These are phyloP conservation scores for Colaptes auratus DNA, from an alignment of 2,113 vertebrate genomes.

Conservation along the genomic window DNA sequence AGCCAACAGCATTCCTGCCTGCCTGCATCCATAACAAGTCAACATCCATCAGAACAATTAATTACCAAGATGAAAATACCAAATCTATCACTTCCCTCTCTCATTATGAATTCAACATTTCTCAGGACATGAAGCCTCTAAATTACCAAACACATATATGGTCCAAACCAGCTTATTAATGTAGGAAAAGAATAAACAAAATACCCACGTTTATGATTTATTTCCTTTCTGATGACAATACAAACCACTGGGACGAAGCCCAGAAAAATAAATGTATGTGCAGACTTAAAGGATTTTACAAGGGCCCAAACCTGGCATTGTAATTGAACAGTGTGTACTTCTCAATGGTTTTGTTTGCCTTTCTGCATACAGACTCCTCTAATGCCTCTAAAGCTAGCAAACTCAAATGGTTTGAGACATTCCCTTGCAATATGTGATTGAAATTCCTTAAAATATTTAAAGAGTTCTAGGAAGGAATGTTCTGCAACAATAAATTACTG, in stretches of 20 bases:
- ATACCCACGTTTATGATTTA: not conserved
- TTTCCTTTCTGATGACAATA: not conserved
- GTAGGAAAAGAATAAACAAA: not conserved
- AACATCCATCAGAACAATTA: not conserved
- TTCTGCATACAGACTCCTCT: constrained; percentile 5
- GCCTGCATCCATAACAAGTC: not conserved
- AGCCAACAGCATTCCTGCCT: not conserved
- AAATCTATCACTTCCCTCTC: not conserved
- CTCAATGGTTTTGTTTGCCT: constrained; percentile 21
- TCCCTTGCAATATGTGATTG: constrained; percentile 28
- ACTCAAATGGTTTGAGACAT: not conserved
- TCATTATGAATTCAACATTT: constrained; percentile 45
- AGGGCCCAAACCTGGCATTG: not conserved
- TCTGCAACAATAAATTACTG: constrained; percentile 54
- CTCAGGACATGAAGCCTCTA: constrained; percentile 47
- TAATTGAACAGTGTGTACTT: constrained; percentile 40
- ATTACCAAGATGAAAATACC: constrained; percentile 30
- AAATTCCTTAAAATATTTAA: constrained; percentile 65
- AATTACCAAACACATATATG: not conserved
- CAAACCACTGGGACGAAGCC: not conserved
- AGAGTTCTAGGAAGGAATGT: constrained; percentile 39
- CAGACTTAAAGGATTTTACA: not conserved
- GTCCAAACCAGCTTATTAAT: constrained; percentile 23
- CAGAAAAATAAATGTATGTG: not conserved
- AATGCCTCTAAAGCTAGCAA: constrained; percentile 30